Conservation (phyloP, 30 jellyfish, hydroid and myxozoan species). For the Phacellophora camtschatica region DNA sequence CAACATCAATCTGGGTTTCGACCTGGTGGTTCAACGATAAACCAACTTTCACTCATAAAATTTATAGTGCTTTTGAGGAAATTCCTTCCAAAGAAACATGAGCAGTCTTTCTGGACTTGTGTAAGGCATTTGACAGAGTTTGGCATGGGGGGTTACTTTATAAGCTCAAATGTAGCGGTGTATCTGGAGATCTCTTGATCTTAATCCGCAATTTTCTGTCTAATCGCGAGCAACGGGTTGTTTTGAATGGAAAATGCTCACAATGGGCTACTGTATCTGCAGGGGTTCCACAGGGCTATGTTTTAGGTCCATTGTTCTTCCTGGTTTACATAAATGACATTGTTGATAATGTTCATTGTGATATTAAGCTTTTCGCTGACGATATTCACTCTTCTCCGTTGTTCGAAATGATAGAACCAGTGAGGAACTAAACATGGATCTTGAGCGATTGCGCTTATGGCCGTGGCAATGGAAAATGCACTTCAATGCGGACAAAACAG, state of each 20-base stretch:
- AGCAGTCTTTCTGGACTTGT: slow-evolving; percentile 57
- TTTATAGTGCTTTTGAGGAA: slow-evolving; percentile 46
- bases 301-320: slow-evolving; percentile 50
- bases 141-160: slow-evolving; percentile 62
- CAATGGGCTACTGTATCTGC: slow-evolving; percentile 56
- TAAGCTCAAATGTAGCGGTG: slow-evolving; percentile 40
- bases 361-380: slow-evolving; percentile 58
- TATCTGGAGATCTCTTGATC: slow-evolving; percentile 38
- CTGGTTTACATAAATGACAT: slow-evolving; percentile 63
- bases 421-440: slow-evolving; percentile 31
- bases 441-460: slow-evolving; percentile 45
- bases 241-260: slow-evolving; percentile 46
- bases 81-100: slow-evolving; percentile 53
- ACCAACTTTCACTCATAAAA: slow-evolving; percentile 47
- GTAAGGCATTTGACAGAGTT: slow-evolving; percentile 66
- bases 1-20: slow-evolving; percentile 43
- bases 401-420: slow-evolving; percentile 1
- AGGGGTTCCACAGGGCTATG: slow-evolving; percentile 73
- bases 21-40: slow-evolving; percentile 51
- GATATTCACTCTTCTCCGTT: slow-evolving; percentile 58
- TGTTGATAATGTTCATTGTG: slow-evolving; percentile 33
- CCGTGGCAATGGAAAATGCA: background rate
- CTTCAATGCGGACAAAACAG: too few relatives aligned
- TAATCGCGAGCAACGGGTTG: slow-evolving; percentile 24
- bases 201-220: slow-evolving; percentile 6